Evolutionary conservation across 2,888 invertebrate species (phyloP).

Genomic region (Micoletzkya japonica): DNA sequence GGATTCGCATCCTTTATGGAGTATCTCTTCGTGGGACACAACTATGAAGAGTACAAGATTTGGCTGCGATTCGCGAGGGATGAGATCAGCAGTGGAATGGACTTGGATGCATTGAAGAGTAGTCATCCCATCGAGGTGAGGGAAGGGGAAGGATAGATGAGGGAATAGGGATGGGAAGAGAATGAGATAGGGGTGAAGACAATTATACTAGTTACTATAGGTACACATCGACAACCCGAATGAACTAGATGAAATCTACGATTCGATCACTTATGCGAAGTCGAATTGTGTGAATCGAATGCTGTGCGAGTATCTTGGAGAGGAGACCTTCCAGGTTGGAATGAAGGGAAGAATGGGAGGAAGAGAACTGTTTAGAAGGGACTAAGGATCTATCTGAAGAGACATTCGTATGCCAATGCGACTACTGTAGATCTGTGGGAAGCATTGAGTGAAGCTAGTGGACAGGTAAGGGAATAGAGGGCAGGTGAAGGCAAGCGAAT

Average conservation of each 20-base stretch:
- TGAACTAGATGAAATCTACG: constrained; percentile 96
- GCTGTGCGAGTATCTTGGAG: constrained; percentile 90
- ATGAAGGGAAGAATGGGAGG: not conserved
- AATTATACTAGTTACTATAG: not conserved
- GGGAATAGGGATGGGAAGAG: not conserved
- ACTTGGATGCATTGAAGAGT: constrained; percentile 78
- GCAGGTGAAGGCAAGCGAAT: not conserved
- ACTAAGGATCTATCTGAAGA: constrained; percentile 84
- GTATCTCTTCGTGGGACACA: constrained; percentile 85
- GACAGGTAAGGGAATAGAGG: constrained; percentile 57
- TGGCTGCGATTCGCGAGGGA: constrained; percentile 77
- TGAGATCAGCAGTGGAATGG: constrained; percentile 78
- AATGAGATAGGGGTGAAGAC: too few relatives aligned
- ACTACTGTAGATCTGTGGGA: constrained; percentile 91
- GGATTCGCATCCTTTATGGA: constrained; percentile 95
- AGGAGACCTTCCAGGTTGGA: constrained; percentile 73
- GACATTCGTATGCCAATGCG: constrained; percentile 86
- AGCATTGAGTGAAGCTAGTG: constrained; percentile 83
- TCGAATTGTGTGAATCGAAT: constrained; percentile 88
- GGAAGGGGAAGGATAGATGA: not conserved
- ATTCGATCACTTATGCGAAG: constrained; percentile 88
- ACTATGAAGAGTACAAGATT: constrained; percentile 92
- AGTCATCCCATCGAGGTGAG: constrained; percentile 91
- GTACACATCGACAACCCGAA: constrained; percentile 86
- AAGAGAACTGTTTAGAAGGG: constrained; percentile 79